Evolutionary conservation across 2,113 vertebrate genomes (phyloP).

Genomic region (Lycaon pictus): DNA sequence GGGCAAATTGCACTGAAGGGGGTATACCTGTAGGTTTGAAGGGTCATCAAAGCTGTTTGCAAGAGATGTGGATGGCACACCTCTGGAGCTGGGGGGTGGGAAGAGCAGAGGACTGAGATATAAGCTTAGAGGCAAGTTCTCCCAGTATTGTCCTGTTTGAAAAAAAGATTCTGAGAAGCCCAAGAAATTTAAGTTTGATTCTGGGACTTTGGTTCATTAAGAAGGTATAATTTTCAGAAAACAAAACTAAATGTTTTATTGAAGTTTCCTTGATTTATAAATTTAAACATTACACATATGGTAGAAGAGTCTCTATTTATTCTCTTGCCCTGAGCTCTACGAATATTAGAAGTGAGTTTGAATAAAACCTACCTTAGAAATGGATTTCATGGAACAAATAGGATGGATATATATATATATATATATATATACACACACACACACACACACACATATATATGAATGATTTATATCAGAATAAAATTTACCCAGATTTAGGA

Average conservation of each 20-base stretch:
- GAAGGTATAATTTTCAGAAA: neutral
- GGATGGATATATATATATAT: no score
- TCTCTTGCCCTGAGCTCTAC: neutral
- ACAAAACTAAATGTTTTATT: neutral
- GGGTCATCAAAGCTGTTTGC: neutral
- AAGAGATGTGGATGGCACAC: neutral
- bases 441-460: neutral
- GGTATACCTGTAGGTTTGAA: fast-evolving
- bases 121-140: neutral
- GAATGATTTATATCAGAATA: neutral
- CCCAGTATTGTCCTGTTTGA: neutral
- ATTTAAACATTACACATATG: constrained; percentile 17
- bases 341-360: neutral
- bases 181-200: neutral
- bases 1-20: neutral
- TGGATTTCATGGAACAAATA: neutral
- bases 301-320: neutral
- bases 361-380: neutral
- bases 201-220: neutral
- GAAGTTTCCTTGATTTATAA: constrained; percentile 34
- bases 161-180: neutral
- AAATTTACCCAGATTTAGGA: neutral
- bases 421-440: no score
- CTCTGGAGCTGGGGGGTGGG: neutral
- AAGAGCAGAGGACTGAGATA: neutral